phyloP scores from a whole-genome alignment of 2,113 vertebrate genomes.

The Mustelus asterias region DNA sequence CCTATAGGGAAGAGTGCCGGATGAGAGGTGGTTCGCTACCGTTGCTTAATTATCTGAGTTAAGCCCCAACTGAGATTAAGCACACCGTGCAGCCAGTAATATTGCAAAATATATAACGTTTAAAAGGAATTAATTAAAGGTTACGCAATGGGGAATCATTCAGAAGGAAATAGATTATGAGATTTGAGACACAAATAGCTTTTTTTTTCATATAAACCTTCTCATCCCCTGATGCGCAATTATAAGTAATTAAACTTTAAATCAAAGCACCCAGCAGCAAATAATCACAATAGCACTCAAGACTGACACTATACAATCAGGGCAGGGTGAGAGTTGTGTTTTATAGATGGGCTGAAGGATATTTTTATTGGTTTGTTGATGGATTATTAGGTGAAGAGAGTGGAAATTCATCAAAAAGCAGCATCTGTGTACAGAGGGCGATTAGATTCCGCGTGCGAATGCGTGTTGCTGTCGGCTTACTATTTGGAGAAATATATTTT shows the following conservation, averaged over 20 bases:
- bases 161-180: slow-evolving; percentile 1
- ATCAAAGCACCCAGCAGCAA: not conserved
- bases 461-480: not conserved
- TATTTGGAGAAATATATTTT: slow-evolving; percentile 7
- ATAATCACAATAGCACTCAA: not conserved
- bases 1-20: not conserved
- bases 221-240: not conserved
- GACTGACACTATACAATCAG: not conserved
- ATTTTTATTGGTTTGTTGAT: not conserved
- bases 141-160: not conserved
- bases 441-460: not conserved
- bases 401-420: not conserved
- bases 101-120: not conserved
- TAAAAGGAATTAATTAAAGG: not conserved
- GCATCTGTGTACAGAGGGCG: not conserved
- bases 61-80: not conserved
- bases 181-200: not conserved
- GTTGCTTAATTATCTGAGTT: not conserved
- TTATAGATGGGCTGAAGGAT: not conserved
- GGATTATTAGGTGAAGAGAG: not conserved
- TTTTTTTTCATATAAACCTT: not conserved
- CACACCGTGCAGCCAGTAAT: not conserved
- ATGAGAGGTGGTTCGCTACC: not conserved
- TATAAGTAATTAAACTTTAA: slow-evolving; percentile 1
- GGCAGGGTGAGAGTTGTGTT: too few relatives aligned